Conservation (phyloP, 2,888 invertebrate species). For the Catocala fraxini region DNA sequence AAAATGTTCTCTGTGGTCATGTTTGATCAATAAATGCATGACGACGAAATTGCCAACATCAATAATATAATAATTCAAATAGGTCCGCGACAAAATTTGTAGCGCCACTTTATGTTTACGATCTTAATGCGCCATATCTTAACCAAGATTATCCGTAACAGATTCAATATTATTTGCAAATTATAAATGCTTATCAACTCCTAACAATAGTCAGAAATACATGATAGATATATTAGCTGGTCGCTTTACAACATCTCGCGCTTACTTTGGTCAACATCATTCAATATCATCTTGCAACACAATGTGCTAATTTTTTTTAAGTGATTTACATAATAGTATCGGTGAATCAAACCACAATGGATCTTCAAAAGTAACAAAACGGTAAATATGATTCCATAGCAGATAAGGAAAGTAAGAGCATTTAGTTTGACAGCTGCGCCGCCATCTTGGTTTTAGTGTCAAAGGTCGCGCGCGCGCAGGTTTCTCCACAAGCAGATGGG, state of each 20-base stretch:
- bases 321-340: conserved; percentile 64
- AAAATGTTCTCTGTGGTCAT: conserved; percentile 10
- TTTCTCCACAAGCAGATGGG: conserved; percentile 77
- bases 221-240: no score
- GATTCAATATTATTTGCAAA: conserved; percentile 32
- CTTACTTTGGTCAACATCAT: conserved; percentile 23
- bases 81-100: conserved; percentile 48
- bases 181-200: conserved; percentile 34
- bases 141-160: conserved; percentile 53
- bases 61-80: conserved; percentile 31
- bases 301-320: conserved; percentile 61
- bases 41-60: conserved; percentile 23
- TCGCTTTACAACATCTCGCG: background rate
- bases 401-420: conserved; percentile 81
- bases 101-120: conserved; percentile 65
- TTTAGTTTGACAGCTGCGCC: conserved; percentile 76
- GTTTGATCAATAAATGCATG: conserved; percentile 18
- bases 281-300: conserved; percentile 57
- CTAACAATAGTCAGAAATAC: conserved; percentile 1
- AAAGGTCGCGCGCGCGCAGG: conserved; percentile 76
- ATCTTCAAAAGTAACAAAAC: conserved; percentile 59
- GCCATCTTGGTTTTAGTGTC: conserved; percentile 80
- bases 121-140: conserved; percentile 58
- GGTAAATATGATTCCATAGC: conserved; percentile 72
- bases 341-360: conserved; percentile 64